Percentiles rank a stretch among this genome's conserved stretches.
phyloP scores from a whole-genome alignment of 2,888 invertebrate species.

The Drosophila melanocephala region DNA sequence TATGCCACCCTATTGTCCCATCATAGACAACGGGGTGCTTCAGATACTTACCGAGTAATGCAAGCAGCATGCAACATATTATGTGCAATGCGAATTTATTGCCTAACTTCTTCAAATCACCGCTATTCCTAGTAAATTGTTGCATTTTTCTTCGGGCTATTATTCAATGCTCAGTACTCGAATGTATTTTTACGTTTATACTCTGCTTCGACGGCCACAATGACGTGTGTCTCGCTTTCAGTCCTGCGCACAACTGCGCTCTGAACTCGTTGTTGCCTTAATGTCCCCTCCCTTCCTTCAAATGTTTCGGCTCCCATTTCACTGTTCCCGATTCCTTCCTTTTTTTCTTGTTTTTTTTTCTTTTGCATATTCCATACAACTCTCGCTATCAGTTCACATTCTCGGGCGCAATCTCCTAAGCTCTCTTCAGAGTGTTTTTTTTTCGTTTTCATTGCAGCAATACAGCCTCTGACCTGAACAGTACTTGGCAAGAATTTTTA shows the following conservation, averaged over 20 bases:
- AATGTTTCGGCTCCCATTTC: conserved; percentile 10
- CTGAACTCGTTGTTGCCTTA: conserved; percentile 20
- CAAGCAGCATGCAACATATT: conserved; percentile 37
- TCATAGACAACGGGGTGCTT: background rate
- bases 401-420: conserved; percentile 31
- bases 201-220: conserved; percentile 11
- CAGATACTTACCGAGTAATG: conserved; percentile 51
- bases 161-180: conserved; percentile 8
- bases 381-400: conserved; percentile 39
- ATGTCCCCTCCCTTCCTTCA: conserved; percentile 1
- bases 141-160: conserved; percentile 37
- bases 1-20: conserved; percentile 6
- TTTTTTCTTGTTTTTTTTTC: conserved; percentile 5
- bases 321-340: conserved; percentile 3
- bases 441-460: background rate
- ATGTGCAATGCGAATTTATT: conserved; percentile 29
- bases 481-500: background rate
- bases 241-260: conserved; percentile 74
- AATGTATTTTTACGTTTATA: conserved; percentile 11
- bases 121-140: conserved; percentile 14
- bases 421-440: conserved; percentile 1
- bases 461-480: background rate
- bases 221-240: conserved; percentile 58
- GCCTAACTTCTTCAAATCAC: conserved; percentile 2
- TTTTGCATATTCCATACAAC: conserved; percentile 14